Conservation (phyloP, 2,888 invertebrate genomes). For the Tenthredo mesomela region DNA sequence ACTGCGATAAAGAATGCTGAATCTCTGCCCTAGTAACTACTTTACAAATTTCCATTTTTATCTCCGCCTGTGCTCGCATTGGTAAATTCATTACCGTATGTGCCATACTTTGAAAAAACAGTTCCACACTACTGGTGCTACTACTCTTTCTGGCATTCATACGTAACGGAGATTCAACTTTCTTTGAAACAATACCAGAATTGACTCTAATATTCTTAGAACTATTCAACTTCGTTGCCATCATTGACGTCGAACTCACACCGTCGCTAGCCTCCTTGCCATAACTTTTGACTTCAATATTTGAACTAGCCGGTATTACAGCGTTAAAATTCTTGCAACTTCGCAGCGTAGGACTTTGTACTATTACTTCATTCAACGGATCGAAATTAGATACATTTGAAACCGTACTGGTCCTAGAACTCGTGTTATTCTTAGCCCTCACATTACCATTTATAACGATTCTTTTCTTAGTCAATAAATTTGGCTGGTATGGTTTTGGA, state of each 20-base stretch:
- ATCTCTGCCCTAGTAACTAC: constrained; percentile 51
- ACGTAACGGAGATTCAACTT: neutral
- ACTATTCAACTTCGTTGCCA: neutral
- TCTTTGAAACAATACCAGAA: neutral
- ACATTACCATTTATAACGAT: neutral
- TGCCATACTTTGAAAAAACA: constrained; percentile 52
- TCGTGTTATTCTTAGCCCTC: neutral
- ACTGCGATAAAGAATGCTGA: constrained; percentile 8
- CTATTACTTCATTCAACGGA: constrained; percentile 20
- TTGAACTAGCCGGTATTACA: neutral
- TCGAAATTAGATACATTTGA: constrained; percentile 5
- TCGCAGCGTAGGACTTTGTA: neutral
- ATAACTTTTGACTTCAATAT: neutral
- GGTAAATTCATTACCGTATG: constrained; percentile 50
- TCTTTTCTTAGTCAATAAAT: neutral
- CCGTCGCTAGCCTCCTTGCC: neutral
- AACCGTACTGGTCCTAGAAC: neutral
- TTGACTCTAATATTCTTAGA: neutral
- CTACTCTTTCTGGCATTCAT: neutral
- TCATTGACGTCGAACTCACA: neutral
- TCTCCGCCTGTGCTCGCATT: constrained; percentile 48
- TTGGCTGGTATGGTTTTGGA: constrained; percentile 32
- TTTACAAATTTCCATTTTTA: constrained; percentile 53
- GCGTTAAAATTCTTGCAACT: neutral
- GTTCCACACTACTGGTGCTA: constrained; percentile 13